Percentiles rank a stretch among this genome's conserved stretches.
Conservation (phyloP, 2,888 invertebrate genomes). For the Heteromurus nitidus region DNA sequence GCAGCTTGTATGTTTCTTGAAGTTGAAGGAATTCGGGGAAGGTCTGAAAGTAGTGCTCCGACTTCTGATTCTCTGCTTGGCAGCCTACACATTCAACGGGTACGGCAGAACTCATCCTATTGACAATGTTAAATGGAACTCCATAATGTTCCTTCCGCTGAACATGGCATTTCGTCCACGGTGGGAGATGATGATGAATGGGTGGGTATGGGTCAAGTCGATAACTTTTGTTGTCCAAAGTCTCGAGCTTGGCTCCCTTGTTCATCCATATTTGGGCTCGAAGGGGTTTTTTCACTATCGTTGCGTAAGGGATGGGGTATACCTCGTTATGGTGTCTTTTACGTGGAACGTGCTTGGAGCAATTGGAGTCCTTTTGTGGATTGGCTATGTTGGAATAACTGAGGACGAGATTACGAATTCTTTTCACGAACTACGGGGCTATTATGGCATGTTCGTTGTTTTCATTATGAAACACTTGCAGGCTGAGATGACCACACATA, state of each 20-base stretch:
- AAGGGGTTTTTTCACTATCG: conserved; percentile 68
- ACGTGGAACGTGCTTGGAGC: conserved; percentile 55
- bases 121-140: not conserved
- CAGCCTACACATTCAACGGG: conserved; percentile 39
- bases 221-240: conserved; percentile 57
- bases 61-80: conserved; percentile 40
- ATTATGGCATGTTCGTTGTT: conserved; percentile 65
- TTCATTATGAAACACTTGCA: conserved; percentile 67
- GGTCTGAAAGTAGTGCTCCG: conserved; percentile 33
- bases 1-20: conserved; percentile 34
- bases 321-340: conserved; percentile 51
- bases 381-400: conserved; percentile 66
- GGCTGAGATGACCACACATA: conserved; percentile 54
- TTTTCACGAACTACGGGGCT: conserved; percentile 57
- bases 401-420: conserved; percentile 48
- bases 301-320: conserved; percentile 63
- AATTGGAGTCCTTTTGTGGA: conserved; percentile 56
- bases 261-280: conserved; percentile 67
- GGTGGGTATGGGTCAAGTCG: conserved; percentile 66
- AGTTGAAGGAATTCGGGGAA: conserved; percentile 26
- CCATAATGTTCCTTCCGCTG: conserved; percentile 50
- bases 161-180: conserved; percentile 32
- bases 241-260: conserved; percentile 66
- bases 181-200: conserved; percentile 50
- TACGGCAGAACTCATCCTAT: conserved; percentile 6